These are phyloP conservation scores for Nasonia longicornis DNA, from an alignment of 1,140 invertebrate genomes.

Conservation along the genomic window DNA sequence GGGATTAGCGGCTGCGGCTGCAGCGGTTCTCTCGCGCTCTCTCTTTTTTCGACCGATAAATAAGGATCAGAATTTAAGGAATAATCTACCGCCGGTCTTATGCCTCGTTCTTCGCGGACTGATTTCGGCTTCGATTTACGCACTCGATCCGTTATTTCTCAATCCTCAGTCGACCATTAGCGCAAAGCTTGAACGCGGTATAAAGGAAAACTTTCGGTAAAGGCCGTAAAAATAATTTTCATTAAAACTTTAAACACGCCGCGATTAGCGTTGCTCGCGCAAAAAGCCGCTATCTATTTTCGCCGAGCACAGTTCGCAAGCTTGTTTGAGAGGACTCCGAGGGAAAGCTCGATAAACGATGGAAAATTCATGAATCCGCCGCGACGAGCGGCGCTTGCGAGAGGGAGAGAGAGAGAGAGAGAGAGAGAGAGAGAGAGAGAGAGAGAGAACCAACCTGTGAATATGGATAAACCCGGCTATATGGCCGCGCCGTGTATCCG, in stretches of 20 bases:
- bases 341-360: slow-evolving; percentile 34
- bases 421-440: too few relatives aligned
- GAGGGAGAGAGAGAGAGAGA: neutral
- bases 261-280: neutral
- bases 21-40: neutral
- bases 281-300: neutral
- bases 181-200: too few relatives aligned
- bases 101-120: neutral
- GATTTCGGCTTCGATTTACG: neutral
- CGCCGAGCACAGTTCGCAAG: neutral
- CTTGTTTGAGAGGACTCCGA: neutral
- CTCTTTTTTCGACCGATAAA: slow-evolving; percentile 29
- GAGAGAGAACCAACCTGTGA: slow-evolving; percentile 1
- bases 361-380: slow-evolving; percentile 39
- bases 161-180: neutral
- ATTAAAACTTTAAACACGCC: slow-evolving; percentile 19
- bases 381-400: neutral
- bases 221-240: slow-evolving; percentile 10
- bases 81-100: neutral
- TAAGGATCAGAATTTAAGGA: slow-evolving; percentile 25
- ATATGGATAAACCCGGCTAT: slow-evolving; percentile 31
- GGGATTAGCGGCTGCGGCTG: slow-evolving; percentile 16
- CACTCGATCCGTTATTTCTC: neutral
- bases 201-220: neutral
- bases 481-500: neutral